A percentile compares a stretch with the other conserved stretches of the same genome.
These are phyloP conservation scores for Molossus molossus DNA, from an alignment of 2,797 vertebrate genomes.

Conservation along the genomic window DNA sequence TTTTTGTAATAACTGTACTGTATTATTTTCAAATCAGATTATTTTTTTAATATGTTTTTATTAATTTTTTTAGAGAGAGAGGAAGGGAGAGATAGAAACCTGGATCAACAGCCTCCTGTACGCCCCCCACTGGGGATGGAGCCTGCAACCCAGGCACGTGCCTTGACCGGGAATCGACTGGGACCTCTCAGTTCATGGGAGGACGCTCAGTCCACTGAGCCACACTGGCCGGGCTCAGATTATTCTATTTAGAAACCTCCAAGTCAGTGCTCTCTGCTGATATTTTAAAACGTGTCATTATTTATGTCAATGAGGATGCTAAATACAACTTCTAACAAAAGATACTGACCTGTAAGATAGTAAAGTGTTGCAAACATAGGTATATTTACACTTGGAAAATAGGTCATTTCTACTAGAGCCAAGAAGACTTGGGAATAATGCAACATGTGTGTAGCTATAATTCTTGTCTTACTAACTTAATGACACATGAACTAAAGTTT, in stretches of 20 bases:
- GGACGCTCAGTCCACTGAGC: too few species aligned
- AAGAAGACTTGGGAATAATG: slow-evolving; percentile 53
- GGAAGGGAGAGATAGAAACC: too few species aligned
- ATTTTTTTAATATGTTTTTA: background rate
- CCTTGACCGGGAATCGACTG: too few species aligned
- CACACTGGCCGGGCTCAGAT: background rate
- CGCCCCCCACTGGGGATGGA: too few species aligned
- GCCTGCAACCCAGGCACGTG: too few species aligned
- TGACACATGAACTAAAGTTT: background rate
- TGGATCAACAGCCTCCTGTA: too few species aligned
- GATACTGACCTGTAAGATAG: slow-evolving; percentile 16
- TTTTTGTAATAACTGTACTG: background rate
- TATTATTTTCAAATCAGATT: slow-evolving; percentile 24
- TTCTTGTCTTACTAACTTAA: slow-evolving; percentile 49
- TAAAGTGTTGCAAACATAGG: background rate
- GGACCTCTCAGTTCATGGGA: too few species aligned
- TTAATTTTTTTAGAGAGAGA: too few species aligned
- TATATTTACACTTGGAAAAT: slow-evolving; percentile 51
- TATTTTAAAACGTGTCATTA: slow-evolving; percentile 51
- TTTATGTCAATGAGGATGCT: slow-evolving; percentile 39
- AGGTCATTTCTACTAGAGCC: slow-evolving; percentile 36
- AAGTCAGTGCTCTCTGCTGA: background rate
- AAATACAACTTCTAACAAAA: slow-evolving; percentile 27
- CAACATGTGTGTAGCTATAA: slow-evolving; percentile 55
- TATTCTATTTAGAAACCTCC: background rate